Base-by-base conservation (phyloP, 2,888 invertebrate genomes). In the Syritta pipiens region DNA sequence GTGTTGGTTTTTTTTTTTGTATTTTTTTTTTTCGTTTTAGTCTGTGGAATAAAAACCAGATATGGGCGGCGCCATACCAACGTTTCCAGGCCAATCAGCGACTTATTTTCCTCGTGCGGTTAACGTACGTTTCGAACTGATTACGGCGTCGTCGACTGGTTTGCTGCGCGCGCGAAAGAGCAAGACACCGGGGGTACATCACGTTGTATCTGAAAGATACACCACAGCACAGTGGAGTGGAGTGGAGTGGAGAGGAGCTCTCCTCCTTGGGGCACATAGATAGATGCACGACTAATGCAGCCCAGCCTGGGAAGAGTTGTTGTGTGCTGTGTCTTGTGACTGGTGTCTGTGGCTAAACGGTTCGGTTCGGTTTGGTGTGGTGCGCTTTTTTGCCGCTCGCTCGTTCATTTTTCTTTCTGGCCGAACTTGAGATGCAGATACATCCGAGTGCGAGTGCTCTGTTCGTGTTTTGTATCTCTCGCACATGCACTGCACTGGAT, bases 41-140 rank as follows among this genome's bases (percentile, higher is more conserved):
- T 57, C 12, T 48, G 20, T 76, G 14, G 51, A 81, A 83, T 83
- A 84, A 84, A 86, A 86, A 87, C 84, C 87, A 86, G 88, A 88
- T 88, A 88, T 86, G 88, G 88, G 88, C 88, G 88, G 88, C 86
- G 87, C 87, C 86, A 86, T 84, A 83, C 83, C 84, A 84, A 82
- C 82, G 82, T 83, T n/a, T 82, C 83, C 84, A 85, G 84, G 84
- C 87, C 87, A 87, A 87, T 87, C 87, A 87, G 86, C 79, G 74
- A 79, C 74, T 79, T 79, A 79, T 79, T 79, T 79, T 79, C 55
- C 74, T 62, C 60, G 72, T 79, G 79, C 74, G 74, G 79, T 79
- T 68, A 79, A 74, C 79, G 74, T 79, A 68, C 79, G 68, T 79
- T 79, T 68, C 19, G 74, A 79, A 79, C 79, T 79, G 79, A 79